Percentiles rank a stretch among this genome's conserved stretches.
Conservation (phyloP, 2,888 invertebrate genomes). For the Harpalus rufipes region DNA sequence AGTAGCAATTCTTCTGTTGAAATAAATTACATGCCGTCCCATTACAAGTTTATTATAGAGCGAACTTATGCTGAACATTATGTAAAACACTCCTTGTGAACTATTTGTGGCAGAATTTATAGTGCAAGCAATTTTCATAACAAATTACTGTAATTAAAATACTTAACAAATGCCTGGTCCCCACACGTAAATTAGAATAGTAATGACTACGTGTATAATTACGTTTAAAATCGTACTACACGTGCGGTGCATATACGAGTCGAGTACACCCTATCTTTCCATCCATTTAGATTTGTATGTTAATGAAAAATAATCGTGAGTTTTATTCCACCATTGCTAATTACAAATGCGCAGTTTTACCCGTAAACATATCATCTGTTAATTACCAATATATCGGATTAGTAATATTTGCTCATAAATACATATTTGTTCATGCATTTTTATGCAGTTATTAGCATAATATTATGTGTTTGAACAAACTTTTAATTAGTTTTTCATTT, state of each 20-base stretch:
- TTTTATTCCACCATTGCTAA: constrained; percentile 11
- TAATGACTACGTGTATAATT: constrained; percentile 45
- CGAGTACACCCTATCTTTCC: constrained; percentile 1
- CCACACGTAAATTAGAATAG: constrained; percentile 52
- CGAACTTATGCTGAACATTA: constrained; percentile 33
- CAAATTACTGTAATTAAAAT: constrained; percentile 57
- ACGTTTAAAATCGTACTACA: constrained; percentile 34
- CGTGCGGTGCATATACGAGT: not conserved
- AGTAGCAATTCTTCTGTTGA: too few species aligned
- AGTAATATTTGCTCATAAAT: constrained; percentile 4
- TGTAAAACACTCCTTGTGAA: constrained; percentile 48
- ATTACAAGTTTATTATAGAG: constrained; percentile 40
- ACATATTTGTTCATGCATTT: not conserved
- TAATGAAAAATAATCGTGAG: constrained; percentile 45
- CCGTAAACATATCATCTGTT: constrained; percentile 24
- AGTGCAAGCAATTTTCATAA: constrained; percentile 53
- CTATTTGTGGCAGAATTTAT: constrained; percentile 52
- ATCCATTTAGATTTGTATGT: constrained; percentile 31
- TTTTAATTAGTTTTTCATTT: too few species aligned
- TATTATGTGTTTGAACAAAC: too few species aligned
- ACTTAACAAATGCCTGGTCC: constrained; percentile 49
- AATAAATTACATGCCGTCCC: constrained; percentile 19
- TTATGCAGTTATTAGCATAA: constrained; percentile 7
- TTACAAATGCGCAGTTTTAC: constrained; percentile 4
- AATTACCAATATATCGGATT: constrained; percentile 27